A percentile compares a stretch with the other conserved stretches of the same genome.
phyloP scores from a whole-genome alignment of 2,797 vertebrate species.

The Semaprochilodus insignis region DNA sequence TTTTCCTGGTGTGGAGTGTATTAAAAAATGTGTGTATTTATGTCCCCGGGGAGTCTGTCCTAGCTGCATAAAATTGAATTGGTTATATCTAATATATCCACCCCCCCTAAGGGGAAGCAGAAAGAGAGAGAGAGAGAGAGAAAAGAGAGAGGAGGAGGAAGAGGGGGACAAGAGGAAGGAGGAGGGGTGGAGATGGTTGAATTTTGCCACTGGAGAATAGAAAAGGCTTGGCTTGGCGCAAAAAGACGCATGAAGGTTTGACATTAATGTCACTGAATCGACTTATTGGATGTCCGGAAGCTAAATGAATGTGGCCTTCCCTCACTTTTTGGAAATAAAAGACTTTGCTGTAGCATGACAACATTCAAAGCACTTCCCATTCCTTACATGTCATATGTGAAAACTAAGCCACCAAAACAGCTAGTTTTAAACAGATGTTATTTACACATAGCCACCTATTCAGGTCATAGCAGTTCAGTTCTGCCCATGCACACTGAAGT shows the following conservation, averaged over 20 bases:
- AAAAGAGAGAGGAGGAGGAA: conserved; percentile 36
- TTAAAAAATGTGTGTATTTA: conserved; percentile 87
- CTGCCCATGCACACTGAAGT: background rate
- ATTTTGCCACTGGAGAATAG: conserved; percentile 47
- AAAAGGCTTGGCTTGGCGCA: conserved; percentile 50
- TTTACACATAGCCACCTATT: background rate
- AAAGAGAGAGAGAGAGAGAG: conserved; percentile 68
- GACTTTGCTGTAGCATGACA: background rate
- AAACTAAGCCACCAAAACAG: no score
- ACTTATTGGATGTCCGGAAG: conserved; percentile 82
- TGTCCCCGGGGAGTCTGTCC: conserved; percentile 82
- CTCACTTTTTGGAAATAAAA: no score
- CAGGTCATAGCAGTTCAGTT: background rate
- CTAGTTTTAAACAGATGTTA: background rate
- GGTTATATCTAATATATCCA: conserved; percentile 87
- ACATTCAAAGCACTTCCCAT: no score
- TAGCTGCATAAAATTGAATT: conserved; percentile 87
- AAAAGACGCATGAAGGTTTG: conserved; percentile 75
- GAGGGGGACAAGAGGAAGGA: background rate
- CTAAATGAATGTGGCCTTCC: conserved; percentile 74
- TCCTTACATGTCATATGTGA: background rate
- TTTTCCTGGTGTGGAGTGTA: conserved; percentile 83
- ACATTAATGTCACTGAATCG: conserved; percentile 83
- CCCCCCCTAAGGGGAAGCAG: conserved; percentile 73
- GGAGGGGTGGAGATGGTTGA: conserved; percentile 29